Base-by-base conservation (phyloP, 2,888 invertebrate genomes). In the Theretra japonica region DNA sequence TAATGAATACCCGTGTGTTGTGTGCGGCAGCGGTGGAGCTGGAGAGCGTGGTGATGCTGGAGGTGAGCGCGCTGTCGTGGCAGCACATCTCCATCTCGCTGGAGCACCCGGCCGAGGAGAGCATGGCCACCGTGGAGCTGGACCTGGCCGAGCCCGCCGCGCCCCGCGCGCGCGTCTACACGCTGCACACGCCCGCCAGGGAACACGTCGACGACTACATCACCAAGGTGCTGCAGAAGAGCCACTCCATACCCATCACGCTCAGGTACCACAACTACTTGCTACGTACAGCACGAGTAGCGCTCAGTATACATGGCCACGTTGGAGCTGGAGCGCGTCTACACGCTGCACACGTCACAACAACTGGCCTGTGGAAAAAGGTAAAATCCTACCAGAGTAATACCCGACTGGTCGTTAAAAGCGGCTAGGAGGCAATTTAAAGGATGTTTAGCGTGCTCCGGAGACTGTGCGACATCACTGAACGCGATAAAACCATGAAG, bases 81-180 rank as follows among this genome's bases (percentile, higher is more conserved):
- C 97, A 97, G 75, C 98, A 98, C 88, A 96, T 99, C 76, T 97
- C 97, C 15, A 96, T 99, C 25, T 97, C 98, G 11, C 96, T 99
- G 85, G 98, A 99, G 87, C 98, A 99, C 93, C 99, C 99, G 0
- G 94, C 97, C 25, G 98, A 98, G 85, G 98, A 98, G 88, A 97
- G 97, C 75, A 97, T 99, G 96, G 98, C 98, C 0, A 98, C 99
- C 0, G 97, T 98, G 19, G 99, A 99, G 87, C 95, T 99, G 75
- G 97, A 98, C 88, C 94, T 99, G 70, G 94, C 96, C 7, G 98
- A 98, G 82, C 96, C 97, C 23, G 96, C 97, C 0, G 96, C 96
- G 75, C 95, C 98, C 0, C 96, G 96, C 70, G 98, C 98, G 82
- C 95, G 96, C 50, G 96, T 99, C 0, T 97, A 96, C 86, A 96